A percentile compares a stretch with the other conserved stretches of the same genome.
Conservation (phyloP, 2,888 invertebrate species). For the Pollenia griseotomentosa region DNA sequence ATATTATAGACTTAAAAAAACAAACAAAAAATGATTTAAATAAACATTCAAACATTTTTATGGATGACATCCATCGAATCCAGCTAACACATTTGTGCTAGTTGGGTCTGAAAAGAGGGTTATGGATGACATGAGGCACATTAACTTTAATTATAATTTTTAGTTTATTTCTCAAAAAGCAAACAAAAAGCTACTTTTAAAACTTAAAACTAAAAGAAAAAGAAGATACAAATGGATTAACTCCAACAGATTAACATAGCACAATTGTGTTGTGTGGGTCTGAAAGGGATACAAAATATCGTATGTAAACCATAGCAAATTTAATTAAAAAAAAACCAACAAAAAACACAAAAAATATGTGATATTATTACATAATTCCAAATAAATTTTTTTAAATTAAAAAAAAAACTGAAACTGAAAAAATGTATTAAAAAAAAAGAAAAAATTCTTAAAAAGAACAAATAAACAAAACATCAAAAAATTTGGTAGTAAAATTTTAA, state of each 20-base stretch:
- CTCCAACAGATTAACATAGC: no score
- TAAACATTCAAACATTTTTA: slow-evolving; percentile 75
- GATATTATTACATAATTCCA: slow-evolving; percentile 71
- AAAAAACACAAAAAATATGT: slow-evolving; percentile 55
- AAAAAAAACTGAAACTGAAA: slow-evolving; percentile 54
- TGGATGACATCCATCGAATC: slow-evolving; percentile 79
- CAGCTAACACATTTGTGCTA: no score
- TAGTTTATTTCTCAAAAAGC: slow-evolving; percentile 34
- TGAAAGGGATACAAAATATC: slow-evolving; percentile 42
- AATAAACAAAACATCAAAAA: not conserved
- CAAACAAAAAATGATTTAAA: slow-evolving; percentile 59
- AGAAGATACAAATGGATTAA: no score
- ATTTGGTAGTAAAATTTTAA: slow-evolving; percentile 28
- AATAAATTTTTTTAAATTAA: slow-evolving; percentile 63
- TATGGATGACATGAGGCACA: slow-evolving; percentile 83
- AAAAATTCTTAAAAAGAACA: slow-evolving; percentile 49
- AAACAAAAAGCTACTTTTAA: slow-evolving; percentile 42
- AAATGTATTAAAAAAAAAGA: slow-evolving; percentile 46
- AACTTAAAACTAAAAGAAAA: slow-evolving; percentile 38
- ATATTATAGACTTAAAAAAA: slow-evolving; percentile 79
- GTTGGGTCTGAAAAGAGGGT: slow-evolving; percentile 2
- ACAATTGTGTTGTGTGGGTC: no score
- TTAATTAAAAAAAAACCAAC: slow-evolving; percentile 42
- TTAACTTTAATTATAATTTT: slow-evolving; percentile 73
- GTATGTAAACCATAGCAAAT: slow-evolving; percentile 70